Conservation (phyloP, 2,888 invertebrate species). For the Blastobasis lacticolella region DNA sequence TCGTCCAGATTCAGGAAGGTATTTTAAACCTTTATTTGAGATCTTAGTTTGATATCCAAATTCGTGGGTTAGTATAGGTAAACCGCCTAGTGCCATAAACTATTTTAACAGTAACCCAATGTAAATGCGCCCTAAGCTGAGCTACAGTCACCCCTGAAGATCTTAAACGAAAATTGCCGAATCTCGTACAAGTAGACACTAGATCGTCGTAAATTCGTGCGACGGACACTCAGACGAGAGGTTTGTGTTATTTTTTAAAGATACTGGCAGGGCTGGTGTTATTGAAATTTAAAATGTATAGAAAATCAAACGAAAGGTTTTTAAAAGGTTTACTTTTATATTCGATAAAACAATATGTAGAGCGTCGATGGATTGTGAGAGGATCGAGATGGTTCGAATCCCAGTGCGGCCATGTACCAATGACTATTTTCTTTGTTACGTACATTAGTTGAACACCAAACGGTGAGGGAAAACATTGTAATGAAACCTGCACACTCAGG, state of each 20-base stretch:
- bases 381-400: neutral
- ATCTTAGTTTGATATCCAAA: neutral
- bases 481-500: no score
- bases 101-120: neutral
- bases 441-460: no score
- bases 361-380: neutral
- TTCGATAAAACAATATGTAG: neutral
- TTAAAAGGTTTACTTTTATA: no score
- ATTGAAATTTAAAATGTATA: no score
- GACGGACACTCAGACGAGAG: slow-evolving; percentile 22
- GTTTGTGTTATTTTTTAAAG: slow-evolving; percentile 39
- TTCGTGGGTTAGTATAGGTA: no score
- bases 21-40: neutral
- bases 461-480: no score
- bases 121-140: neutral
- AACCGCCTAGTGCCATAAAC: neutral
- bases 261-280: slow-evolving; percentile 22
- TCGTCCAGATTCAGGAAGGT: neutral
- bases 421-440: no score
- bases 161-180: slow-evolving; percentile 9
- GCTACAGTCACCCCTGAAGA: neutral
- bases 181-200: slow-evolving; percentile 15
- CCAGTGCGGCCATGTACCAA: neutral
- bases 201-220: slow-evolving; percentile 29
- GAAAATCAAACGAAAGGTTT: neutral